phyloP scores from a whole-genome alignment of 2,113 vertebrate species.

The Artemisiospiza belli region DNA sequence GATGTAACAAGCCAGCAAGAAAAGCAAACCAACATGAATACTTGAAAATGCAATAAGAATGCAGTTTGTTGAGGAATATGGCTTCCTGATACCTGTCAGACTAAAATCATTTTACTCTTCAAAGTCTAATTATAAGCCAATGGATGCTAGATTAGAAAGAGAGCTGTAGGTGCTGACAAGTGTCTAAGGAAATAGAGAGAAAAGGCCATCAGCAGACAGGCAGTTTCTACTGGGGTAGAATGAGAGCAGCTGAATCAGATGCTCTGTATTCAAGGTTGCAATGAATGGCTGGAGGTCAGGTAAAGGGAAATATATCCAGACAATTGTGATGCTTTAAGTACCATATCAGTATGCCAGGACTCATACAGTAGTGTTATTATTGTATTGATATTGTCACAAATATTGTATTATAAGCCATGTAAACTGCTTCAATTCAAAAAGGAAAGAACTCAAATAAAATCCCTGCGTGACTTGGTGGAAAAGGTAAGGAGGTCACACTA shows the following conservation, averaged over 20 bases:
- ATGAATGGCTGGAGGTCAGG: background rate
- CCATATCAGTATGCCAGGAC: background rate
- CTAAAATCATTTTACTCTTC: background rate
- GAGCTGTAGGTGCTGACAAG: background rate
- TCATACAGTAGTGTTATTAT: background rate
- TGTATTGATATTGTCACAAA: background rate
- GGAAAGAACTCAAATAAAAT: background rate
- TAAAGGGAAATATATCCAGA: background rate
- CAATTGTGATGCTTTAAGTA: background rate
- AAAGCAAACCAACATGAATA: background rate
- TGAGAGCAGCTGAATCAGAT: slow-evolving; percentile 15
- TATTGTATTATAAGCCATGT: background rate
- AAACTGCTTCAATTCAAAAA: background rate
- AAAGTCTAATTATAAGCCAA: background rate
- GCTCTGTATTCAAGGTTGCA: background rate
- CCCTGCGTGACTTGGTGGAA: background rate
- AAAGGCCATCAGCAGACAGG: background rate
- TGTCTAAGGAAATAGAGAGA: background rate
- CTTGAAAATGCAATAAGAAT: background rate
- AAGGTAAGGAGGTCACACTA: background rate
- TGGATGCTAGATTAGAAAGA: background rate
- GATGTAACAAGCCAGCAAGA: background rate
- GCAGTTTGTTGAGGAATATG: background rate
- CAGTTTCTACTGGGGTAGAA: background rate
- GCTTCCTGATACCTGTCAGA: background rate